Evolutionary conservation across 2,113 vertebrate species (phyloP), one percentile per base, ranked within the genome.

Genomic region (Marmota monax): DNA sequence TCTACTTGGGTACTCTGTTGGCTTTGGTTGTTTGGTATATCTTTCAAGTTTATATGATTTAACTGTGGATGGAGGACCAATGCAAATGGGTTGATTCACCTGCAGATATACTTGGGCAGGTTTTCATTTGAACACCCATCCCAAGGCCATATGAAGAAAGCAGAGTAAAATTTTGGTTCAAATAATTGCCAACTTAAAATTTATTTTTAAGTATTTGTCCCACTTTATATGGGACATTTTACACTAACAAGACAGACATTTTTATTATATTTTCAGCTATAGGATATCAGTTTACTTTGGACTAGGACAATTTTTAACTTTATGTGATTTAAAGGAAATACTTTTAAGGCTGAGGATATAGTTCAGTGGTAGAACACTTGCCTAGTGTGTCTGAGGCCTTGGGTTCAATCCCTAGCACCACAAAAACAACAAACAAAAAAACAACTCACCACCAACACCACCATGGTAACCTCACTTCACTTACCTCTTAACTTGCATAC

Each of bases 131-230:
- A 89, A 7, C 5, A 77, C 39, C 45, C 67, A 73, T 87, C 77
- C 77, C 88, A 95, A 96, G 84, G 39, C 48, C 65, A 90, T 92
- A 61, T 48, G 27, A 76, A 39, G 34, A 88, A 79, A 95, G 82
- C 53, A 97, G 96, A 86, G 27, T 82, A 78, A 51, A 79, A 72
- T 78, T 97, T 84, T 58, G 84, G 34, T 25, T 93, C 63, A 87
- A 9, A 83, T n/a, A 86, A 2, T 92, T 94, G 17, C 48, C 39
- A 25, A 53, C n/a, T 95, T 93, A 89, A 51, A 88, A 94, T 88
- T 88, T 94, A 77, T 80, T 89, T 90, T 23, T 76, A 94, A 78
- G 27, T 63, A 63, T 92, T 92, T 53, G 92, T 96, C 6, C 17
- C 5, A 10, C 70, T 82, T 51, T 86, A 70, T 3, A 16, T 39